phyloP scores from a whole-genome alignment of 2,888 invertebrate species.

The Torymus tubicola region DNA sequence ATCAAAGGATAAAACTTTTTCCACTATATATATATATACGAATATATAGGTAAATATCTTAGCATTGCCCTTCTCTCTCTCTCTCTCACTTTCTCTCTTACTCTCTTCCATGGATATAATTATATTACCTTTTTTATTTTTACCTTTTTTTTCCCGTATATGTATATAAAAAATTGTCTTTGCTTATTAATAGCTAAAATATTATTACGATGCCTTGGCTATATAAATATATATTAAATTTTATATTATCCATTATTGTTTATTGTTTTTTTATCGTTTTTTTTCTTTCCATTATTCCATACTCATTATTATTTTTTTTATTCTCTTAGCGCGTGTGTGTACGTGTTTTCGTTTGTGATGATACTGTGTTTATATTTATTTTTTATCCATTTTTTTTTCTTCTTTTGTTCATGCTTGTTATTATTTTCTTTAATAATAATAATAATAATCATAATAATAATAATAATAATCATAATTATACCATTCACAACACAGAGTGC shows the following conservation, averaged over 20 bases:
- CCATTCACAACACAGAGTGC: conserved; percentile 77
- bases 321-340: not conserved
- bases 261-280: conserved; percentile 50
- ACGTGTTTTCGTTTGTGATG: too few species aligned
- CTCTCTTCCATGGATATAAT: conserved; percentile 61
- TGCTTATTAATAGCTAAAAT: conserved; percentile 74
- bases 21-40: conserved; percentile 62
- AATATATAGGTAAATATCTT: conserved; percentile 71
- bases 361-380: not conserved
- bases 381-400: conserved; percentile 52
- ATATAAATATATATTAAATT: conserved; percentile 73
- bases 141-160: conserved; percentile 42
- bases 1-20: conserved; percentile 67
- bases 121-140: conserved; percentile 40
- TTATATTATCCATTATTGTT: conserved; percentile 67
- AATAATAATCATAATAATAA: conserved; percentile 6
- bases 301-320: conserved; percentile 52
- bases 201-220: conserved; percentile 73
- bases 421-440: conserved; percentile 52
- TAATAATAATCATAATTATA: conserved; percentile 58
- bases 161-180: conserved; percentile 71
- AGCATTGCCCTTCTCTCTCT: conserved; percentile 60
- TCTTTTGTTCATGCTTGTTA: conserved; percentile 59
- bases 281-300: conserved; percentile 59
- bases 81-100: conserved; percentile 9